A percentile compares a stretch with the other conserved stretches of the same genome.
phyloP scores from a whole-genome alignment of 2,113 vertebrate genomes.

The Xiphophorus hellerii region DNA sequence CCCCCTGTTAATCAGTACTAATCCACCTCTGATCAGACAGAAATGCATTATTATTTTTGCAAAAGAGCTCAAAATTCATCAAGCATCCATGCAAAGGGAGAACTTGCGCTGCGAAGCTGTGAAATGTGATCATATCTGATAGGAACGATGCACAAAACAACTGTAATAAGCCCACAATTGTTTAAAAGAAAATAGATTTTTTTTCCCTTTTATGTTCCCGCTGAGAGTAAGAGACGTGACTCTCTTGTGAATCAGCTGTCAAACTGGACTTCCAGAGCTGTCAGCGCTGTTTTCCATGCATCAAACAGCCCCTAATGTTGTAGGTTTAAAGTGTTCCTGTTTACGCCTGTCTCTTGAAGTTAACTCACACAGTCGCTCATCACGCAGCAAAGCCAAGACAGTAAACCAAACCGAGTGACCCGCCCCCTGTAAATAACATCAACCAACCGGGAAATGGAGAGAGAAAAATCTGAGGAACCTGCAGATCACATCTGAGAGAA shows the following conservation, averaged over 20 bases:
- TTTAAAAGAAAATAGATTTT: slow-evolving; percentile 22
- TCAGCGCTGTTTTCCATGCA: slow-evolving; percentile 53
- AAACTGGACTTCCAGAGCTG: slow-evolving; percentile 44
- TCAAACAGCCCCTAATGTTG: slow-evolving; percentile 48
- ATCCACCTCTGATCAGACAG: slow-evolving; percentile 1
- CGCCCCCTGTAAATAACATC: slow-evolving; percentile 66
- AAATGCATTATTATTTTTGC: slow-evolving; percentile 3
- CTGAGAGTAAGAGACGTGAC: slow-evolving; percentile 35
- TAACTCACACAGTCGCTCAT: slow-evolving; percentile 38
- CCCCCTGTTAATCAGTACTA: neutral
- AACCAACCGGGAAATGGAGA: slow-evolving; percentile 30
- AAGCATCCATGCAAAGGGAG: neutral
- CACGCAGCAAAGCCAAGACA: slow-evolving; percentile 49
- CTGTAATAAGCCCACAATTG: slow-evolving; percentile 14
- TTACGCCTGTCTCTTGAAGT: slow-evolving; percentile 54
- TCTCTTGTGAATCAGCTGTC: slow-evolving; percentile 35
- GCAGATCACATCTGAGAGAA: slow-evolving; percentile 52
- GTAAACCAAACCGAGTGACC: slow-evolving; percentile 42
- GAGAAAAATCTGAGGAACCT: slow-evolving; percentile 1
- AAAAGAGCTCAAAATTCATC: neutral
- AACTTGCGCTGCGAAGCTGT: slow-evolving; percentile 19
- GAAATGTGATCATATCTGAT: slow-evolving; percentile 26
- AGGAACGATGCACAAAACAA: slow-evolving; percentile 18
- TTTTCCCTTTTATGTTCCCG: slow-evolving; percentile 33
- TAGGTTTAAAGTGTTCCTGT: slow-evolving; percentile 58